phyloP scores from a whole-genome alignment of 2,888 invertebrate species.

The Drosophila mercatorum region DNA sequence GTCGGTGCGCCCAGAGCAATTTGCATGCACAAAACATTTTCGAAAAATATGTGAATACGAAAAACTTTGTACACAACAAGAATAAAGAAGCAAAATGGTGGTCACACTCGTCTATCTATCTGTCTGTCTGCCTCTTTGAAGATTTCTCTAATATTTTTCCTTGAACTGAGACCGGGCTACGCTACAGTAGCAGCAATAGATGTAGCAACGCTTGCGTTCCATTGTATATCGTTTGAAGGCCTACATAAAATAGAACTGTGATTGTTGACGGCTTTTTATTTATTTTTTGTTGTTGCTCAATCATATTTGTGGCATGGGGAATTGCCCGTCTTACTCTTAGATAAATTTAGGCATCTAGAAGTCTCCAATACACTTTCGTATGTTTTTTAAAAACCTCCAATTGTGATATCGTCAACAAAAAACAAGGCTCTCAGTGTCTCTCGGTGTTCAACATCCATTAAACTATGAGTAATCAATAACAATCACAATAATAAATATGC shows the following conservation, averaged over 20 bases:
- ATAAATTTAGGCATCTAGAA: neutral
- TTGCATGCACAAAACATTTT: neutral
- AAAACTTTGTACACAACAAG: neutral
- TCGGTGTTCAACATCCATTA: too few relatives aligned
- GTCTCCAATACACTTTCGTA: neutral
- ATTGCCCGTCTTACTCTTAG: neutral
- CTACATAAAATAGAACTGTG: constrained; percentile 55
- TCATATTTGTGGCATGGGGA: constrained; percentile 39
- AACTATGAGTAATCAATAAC: too few relatives aligned
- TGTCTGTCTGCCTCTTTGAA: neutral
- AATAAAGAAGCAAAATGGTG: constrained; percentile 8
- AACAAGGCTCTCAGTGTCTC: too few relatives aligned
- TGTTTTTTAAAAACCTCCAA: neutral
- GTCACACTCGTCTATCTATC: constrained; percentile 8
- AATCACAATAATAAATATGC: too few relatives aligned
- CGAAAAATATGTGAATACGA: neutral
- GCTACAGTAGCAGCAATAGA: constrained; percentile 11
- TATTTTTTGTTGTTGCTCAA: constrained; percentile 56
- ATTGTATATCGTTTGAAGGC: constrained; percentile 71
- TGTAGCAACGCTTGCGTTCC: constrained; percentile 26
- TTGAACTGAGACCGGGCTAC: constrained; percentile 15
- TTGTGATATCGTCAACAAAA: too few relatives aligned
- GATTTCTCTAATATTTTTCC: constrained; percentile 39
- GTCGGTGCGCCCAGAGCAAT: constrained; percentile 8
- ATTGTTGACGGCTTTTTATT: constrained; percentile 40